phyloP scores from a whole-genome alignment of 2,797 vertebrate genomes.

The Anisognathus igniventris region DNA sequence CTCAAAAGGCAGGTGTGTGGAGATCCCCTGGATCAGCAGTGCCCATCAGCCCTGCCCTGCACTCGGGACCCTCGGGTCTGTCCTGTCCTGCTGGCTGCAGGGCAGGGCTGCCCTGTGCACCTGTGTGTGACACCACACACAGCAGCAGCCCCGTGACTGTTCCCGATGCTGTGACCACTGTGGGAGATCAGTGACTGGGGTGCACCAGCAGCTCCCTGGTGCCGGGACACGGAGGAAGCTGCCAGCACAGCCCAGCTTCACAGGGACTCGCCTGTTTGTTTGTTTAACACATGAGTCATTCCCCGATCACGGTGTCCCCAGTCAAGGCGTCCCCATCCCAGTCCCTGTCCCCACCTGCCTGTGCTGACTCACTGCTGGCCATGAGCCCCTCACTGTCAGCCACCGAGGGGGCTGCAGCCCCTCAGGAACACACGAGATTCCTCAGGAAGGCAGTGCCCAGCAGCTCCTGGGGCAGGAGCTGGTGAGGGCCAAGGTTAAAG shows the following conservation, averaged over 20 bases:
- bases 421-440: fast-evolving
- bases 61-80: fast-evolving
- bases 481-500: not conserved
- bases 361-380: not conserved
- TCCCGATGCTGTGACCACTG: fast-evolving
- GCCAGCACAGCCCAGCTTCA: not conserved
- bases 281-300: slow-evolving; percentile 20
- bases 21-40: not conserved
- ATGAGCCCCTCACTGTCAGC: not conserved
- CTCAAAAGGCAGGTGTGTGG: not conserved
- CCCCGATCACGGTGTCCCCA: not conserved
- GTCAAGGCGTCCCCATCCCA: not conserved
- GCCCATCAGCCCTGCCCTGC: fast-evolving
- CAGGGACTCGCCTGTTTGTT: slow-evolving; percentile 6
- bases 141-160: not conserved
- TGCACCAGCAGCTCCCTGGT: not conserved
- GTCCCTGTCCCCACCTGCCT: not conserved
- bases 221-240: not conserved
- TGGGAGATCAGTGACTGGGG: not conserved
- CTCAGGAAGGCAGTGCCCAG: fast-evolving
- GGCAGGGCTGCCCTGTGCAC: not conserved
- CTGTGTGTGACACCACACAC: not conserved
- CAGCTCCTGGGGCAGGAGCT: fast-evolving
- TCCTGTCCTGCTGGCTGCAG: not conserved
- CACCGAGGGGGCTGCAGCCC: not conserved